A percentile compares a stretch with the other conserved stretches of the same genome.
Evolutionary conservation across 2,797 vertebrate species (phyloP).

Genomic region (Chaetodon trifasciatus): DNA sequence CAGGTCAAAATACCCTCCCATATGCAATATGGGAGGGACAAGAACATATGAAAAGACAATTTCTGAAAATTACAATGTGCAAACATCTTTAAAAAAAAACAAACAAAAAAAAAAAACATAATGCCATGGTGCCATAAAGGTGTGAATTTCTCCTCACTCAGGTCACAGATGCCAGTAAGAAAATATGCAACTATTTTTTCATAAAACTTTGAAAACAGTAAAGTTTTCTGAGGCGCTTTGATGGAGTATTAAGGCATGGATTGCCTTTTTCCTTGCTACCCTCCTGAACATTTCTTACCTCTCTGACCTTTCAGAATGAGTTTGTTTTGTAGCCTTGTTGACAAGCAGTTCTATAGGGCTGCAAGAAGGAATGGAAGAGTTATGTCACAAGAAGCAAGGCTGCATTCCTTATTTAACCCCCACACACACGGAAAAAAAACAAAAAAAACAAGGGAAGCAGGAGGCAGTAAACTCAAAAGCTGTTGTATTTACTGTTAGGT

Average conservation of each 20-base stretch:
- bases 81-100: background rate
- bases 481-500: slow-evolving; percentile 73
- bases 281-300: slow-evolving; percentile 57
- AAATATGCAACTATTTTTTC: slow-evolving; percentile 5
- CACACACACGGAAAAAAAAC: slow-evolving; percentile 29
- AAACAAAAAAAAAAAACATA: background rate
- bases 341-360: slow-evolving; percentile 63
- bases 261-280: slow-evolving; percentile 34
- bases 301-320: slow-evolving; percentile 73
- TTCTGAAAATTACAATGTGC: background rate
- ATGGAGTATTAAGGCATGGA: slow-evolving; percentile 33
- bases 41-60: background rate
- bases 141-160: slow-evolving; percentile 11
- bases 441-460: slow-evolving; percentile 55
- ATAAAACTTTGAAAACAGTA: slow-evolving; percentile 25
- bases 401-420: slow-evolving; percentile 69
- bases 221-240: slow-evolving; percentile 37
- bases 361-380: slow-evolving; percentile 48
- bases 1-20: slow-evolving; percentile 9
- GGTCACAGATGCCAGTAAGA: slow-evolving; percentile 10
- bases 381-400: slow-evolving; percentile 57
- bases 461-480: slow-evolving; percentile 67
- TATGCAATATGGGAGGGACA: background rate
- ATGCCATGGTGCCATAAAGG: background rate
- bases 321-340: slow-evolving; percentile 67